Percentiles rank a stretch among this genome's conserved stretches.
phyloP scores from a whole-genome alignment of 2,797 vertebrate species.

The Glossophaga mutica region DNA sequence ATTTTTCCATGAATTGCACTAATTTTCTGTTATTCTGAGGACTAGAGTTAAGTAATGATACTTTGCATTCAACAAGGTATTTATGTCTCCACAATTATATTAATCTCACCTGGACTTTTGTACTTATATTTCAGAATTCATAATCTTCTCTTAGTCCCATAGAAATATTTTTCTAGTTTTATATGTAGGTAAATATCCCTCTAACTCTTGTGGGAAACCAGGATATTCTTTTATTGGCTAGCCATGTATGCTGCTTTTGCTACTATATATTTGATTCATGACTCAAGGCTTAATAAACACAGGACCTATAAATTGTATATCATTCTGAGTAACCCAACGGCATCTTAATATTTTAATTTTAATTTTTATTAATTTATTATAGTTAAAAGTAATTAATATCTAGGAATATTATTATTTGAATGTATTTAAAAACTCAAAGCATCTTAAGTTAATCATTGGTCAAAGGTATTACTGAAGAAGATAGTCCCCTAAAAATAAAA shows the following conservation, averaged over 20 bases:
- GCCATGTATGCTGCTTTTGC: neutral
- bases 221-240: neutral
- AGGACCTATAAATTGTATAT: neutral
- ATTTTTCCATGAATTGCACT: constrained; percentile 24
- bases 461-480: neutral
- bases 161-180: constrained; percentile 19
- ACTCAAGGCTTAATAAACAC: neutral
- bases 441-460: neutral
- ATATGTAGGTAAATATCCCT: neutral
- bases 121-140: constrained; percentile 27
- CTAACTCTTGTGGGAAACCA: neutral
- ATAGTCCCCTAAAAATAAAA: neutral
- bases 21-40: constrained; percentile 37
- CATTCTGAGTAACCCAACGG: neutral
- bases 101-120: constrained; percentile 40
- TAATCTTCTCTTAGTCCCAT: neutral
- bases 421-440: neutral
- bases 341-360: neutral
- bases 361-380: neutral
- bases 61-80: constrained; percentile 21
- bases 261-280: neutral
- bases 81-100: constrained; percentile 36
- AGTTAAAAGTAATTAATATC: neutral
- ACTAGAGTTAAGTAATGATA: constrained; percentile 49
- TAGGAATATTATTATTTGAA: neutral